Conservation (phyloP, 1,140 invertebrate species). For the Chlorops oryzae region DNA sequence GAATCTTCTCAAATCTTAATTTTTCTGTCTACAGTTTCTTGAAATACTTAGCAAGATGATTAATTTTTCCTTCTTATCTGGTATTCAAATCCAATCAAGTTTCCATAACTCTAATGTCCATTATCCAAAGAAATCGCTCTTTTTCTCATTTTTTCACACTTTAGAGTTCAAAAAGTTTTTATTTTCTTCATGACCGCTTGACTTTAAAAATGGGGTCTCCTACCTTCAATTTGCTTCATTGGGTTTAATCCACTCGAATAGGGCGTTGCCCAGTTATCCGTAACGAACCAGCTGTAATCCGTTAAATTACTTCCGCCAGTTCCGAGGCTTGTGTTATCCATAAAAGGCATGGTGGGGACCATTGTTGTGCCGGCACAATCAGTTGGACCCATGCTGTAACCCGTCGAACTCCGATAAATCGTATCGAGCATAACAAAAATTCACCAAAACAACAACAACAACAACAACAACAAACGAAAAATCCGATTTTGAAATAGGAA, state of each 20-base stretch:
- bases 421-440: conserved; percentile 13
- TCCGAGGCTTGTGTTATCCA: conserved; percentile 33
- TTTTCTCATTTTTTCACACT: too few relatives aligned
- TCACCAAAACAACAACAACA: neutral
- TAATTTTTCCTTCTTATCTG: too few relatives aligned
- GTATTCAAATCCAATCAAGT: too few relatives aligned
- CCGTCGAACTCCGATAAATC: conserved; percentile 12
- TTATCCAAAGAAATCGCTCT: too few relatives aligned
- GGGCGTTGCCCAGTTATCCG: conserved; percentile 36
- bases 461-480: too few relatives aligned
- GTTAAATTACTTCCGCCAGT: conserved; percentile 26
- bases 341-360: conserved; percentile 35
- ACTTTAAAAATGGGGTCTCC: conserved; percentile 2
- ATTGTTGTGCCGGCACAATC: conserved; percentile 40
- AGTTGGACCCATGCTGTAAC: conserved; percentile 39
- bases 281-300: conserved; percentile 40
- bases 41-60: too few relatives aligned
- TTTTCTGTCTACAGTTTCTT: too few relatives aligned
- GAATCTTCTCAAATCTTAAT: too few relatives aligned
- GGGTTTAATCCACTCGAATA: conserved; percentile 38
- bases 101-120: too few relatives aligned
- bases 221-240: conserved; percentile 47
- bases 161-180: too few relatives aligned
- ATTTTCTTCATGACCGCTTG: too few relatives aligned
- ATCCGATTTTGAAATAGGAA: neutral